Base-by-base conservation (phyloP, 1,140 invertebrate species). In the Matsumurasca onukii region DNA sequence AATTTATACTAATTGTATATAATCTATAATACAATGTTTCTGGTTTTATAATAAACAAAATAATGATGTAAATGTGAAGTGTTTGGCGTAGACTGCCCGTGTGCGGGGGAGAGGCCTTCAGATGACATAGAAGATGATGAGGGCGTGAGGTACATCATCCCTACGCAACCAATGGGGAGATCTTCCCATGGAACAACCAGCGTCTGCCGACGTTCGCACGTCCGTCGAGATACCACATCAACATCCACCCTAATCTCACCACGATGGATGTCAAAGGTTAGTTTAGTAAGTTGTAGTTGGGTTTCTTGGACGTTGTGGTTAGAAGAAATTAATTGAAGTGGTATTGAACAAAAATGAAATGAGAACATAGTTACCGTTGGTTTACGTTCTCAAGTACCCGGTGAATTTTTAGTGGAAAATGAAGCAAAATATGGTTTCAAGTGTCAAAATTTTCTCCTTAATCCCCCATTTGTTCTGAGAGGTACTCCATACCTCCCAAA, bases 211-310 rank as follows among this genome's bases (percentile, higher is more conserved):
- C 83, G 39, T 89, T 88, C 76, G 85, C 91, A 25, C 86, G 88
- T 75, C 96, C 96, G 27, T 83, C 89, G 70, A 86, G 91, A 70
- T 98, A 98, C 77, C 91, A 91, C 75, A 86, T 98, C 27, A 91
- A 89, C 76, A 89, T 98, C 67, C 94, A 97, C 83, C 95, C 96
- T 55, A 97, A 98, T 81, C 82, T 98, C 24, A 95, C 94, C 24
- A 94, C 92, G 31, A 85, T 93, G 55, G 90, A 92, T 78, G 87
- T 96, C 49, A 91, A 90, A 86, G 93, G 92, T 94, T 45, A 45
- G 39, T 45, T 45, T 45, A n/a, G n/a, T 45, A 45, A 45, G 39
- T 12, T 45, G n/a, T 45, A 45, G 9, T 12, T 45, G 9, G 34
- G 34, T 12, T 17, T 45, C 34, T 12, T 12, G 34, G 9, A 17